Evolutionary conservation across 2,113 vertebrate genomes (phyloP).

Genomic region (Antigone vipio): DNA sequence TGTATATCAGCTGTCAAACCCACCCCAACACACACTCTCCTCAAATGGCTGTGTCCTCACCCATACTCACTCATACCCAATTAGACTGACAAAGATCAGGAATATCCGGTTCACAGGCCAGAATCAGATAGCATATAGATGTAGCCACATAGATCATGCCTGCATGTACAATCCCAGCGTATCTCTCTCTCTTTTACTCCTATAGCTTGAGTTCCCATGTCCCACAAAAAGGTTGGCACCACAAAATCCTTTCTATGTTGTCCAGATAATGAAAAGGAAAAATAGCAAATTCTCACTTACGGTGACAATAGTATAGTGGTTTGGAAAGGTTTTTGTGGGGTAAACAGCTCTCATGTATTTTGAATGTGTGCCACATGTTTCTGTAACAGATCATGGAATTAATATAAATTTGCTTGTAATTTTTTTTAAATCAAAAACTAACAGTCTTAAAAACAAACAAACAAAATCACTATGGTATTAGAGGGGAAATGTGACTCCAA

Average conservation of each 20-base stretch:
- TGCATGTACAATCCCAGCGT: neutral
- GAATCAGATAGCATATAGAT: neutral
- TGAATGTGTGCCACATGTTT: conserved; percentile 82
- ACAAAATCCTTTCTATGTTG: neutral
- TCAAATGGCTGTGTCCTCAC: neutral
- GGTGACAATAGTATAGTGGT: conserved; percentile 95
- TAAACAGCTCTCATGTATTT: conserved; percentile 87
- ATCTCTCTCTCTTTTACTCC: neutral
- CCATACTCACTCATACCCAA: accelerated
- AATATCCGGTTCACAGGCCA: neutral
- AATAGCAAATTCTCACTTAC: conserved; percentile 76
- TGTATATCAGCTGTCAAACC: neutral
- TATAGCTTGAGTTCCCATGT: neutral
- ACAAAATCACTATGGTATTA: neutral
- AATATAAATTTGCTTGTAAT: neutral
- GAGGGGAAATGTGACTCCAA: neutral
- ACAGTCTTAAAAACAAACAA: neutral
- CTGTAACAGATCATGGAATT: conserved; percentile 74
- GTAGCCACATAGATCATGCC: neutral
- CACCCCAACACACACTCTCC: neutral
- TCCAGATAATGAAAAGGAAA: neutral
- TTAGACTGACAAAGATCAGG: neutral
- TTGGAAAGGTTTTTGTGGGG: conserved; percentile 97
- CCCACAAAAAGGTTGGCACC: neutral
- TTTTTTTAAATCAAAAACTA: neutral